Base-by-base conservation (phyloP, 2,113 vertebrate genomes). In the Colistium nudipinnis region DNA sequence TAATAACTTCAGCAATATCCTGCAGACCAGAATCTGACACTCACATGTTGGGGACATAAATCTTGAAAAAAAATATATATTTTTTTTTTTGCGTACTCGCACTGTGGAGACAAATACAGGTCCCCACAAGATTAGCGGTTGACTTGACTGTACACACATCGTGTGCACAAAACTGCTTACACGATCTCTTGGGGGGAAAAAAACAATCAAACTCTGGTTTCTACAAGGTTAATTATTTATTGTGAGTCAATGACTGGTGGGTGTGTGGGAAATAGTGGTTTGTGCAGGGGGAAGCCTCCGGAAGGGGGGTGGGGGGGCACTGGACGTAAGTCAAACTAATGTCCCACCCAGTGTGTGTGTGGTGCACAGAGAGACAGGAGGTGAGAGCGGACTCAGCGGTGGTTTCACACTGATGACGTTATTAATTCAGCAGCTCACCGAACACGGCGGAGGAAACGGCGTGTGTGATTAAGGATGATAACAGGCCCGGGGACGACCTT, bases 341-440 rank as follows among this genome's bases (percentile, higher is more conserved):
- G 48, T 53, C 39, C 35, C 19, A 1, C 56, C 25, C 14, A 38
- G 4, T 13, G 22, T 47, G 44, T 41, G 38, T 41, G 31, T 13
- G 19, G 44, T 33, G 7, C 19, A 19, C 38, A 55, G 12, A 38
- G 49, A 30, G 13, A 69, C 67, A 73, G 63, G 53, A 72, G 53
- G 74, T 28, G 48, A 73, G 60, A 47, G 53, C n/a, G 13, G 25
- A 16, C 7, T 7, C 64, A 78, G 9, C 68, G 81, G 78, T 82
- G 68, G 64, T 62, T 79, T 49, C 73, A 71, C 81, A 64, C 79
- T 66, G 66, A 80, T 82, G 84, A 47, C 19, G 62, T 87, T 73
- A 89, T 87, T 91, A 87, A 85, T 82, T 86, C 81, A 79, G 79
- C 65, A 68, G 70, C 12, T 38, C 60, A 24, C 39, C 54, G 69